Conservation (phyloP, 2,888 invertebrate genomes). For the Phasia obesa region DNA sequence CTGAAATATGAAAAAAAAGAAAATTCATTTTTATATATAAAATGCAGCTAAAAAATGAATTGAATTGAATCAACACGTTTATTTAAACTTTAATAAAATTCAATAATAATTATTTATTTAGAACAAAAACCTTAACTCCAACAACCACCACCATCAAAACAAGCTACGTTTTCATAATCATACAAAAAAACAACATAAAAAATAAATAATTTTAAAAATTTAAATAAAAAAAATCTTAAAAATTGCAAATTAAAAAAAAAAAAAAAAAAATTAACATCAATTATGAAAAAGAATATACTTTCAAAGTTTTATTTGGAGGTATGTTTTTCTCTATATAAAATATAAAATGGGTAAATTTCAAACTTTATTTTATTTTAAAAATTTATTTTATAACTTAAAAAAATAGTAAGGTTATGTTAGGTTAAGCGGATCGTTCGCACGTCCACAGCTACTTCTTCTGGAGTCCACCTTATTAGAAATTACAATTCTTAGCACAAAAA, state of each 20-base stretch:
- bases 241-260: background rate
- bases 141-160: conserved; percentile 55
- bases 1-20: conserved; percentile 45
- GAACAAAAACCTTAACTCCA: conserved; percentile 46
- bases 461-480: too few species aligned
- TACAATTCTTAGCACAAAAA: too few species aligned
- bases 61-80: conserved; percentile 68
- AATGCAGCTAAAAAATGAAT: conserved; percentile 62
- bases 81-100: conserved; percentile 50
- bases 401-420: too few species aligned
- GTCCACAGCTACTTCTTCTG: too few species aligned
- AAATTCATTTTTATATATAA: conserved; percentile 56
- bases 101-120: conserved; percentile 37
- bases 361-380: conserved; percentile 20
- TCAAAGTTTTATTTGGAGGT: conserved; percentile 72
- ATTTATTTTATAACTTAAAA: conserved; percentile 4
- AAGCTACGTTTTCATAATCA: conserved; percentile 67
- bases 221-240: background rate
- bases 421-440: too few species aligned
- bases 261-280: too few species aligned
- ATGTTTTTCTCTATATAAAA: conserved; percentile 20
- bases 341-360: conserved; percentile 9
- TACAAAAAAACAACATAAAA: conserved; percentile 54
- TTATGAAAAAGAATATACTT: conserved; percentile 44
- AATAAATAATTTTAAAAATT: conserved; percentile 16